Percentiles rank a stretch among this genome's conserved stretches.
These are phyloP conservation scores for Alentia gelatinosa DNA, from an alignment of 2,888 invertebrate species.

Conservation along the genomic window DNA sequence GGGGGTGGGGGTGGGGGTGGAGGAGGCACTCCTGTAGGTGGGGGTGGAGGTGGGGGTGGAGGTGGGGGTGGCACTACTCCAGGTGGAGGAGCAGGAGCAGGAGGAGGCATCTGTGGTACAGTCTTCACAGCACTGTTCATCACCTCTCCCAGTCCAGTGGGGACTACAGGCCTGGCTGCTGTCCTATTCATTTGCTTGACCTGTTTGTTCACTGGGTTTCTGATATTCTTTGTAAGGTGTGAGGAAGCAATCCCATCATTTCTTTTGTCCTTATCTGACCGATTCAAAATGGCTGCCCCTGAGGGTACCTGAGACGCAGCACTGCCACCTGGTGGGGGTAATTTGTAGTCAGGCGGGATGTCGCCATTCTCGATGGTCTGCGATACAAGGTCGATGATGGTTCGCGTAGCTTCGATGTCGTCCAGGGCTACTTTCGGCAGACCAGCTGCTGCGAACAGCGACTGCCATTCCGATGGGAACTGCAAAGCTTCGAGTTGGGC, in stretches of 20 bases:
- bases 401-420: conserved; percentile 72
- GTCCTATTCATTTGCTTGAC: neutral
- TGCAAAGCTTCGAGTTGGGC: conserved; percentile 70
- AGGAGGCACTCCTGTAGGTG: conserved; percentile 12
- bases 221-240: too few relatives aligned
- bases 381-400: conserved; percentile 72
- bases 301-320: neutral
- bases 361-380: conserved; percentile 64
- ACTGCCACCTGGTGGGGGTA: neutral
- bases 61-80: conserved; percentile 67
- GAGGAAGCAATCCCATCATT: too few relatives aligned
- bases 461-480: conserved; percentile 73
- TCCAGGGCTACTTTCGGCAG: conserved; percentile 71
- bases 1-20: conserved; percentile 7
- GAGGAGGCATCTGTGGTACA: neutral
- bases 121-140: neutral
- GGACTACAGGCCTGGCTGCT: neutral
- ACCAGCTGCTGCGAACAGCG: conserved; percentile 71
- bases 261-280: too few relatives aligned
- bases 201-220: neutral
- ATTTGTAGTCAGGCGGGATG: too few relatives aligned
- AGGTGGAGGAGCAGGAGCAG: conserved; percentile 46
- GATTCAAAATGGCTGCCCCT: too few relatives aligned
- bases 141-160: neutral
- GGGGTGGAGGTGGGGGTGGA: conserved; percentile 65